These are phyloP conservation scores for Brachypterus glaber DNA, from an alignment of 2,888 invertebrate genomes.

Conservation along the genomic window DNA sequence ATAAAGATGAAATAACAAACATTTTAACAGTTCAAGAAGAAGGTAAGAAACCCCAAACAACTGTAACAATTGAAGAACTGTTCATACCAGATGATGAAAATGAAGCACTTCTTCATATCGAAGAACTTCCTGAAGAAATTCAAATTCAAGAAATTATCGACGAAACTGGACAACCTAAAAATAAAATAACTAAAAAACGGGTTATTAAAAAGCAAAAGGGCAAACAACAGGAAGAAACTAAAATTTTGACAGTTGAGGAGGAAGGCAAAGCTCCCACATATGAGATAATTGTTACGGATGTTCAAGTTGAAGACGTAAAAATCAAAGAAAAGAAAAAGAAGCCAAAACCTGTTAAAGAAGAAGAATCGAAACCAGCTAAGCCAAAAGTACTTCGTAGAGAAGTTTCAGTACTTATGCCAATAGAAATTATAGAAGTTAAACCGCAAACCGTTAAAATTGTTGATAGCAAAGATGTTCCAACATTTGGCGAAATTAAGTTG, in stretches of 20 bases:
- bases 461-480: constrained; percentile 43
- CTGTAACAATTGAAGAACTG: constrained; percentile 20
- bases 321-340: constrained; percentile 15
- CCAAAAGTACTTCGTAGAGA: constrained; percentile 22
- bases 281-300: constrained; percentile 35
- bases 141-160: constrained; percentile 18
- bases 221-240: constrained; percentile 36
- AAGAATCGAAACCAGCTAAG: constrained; percentile 26
- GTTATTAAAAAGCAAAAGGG: constrained; percentile 36
- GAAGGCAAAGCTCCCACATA: constrained; percentile 37
- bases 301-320: constrained; percentile 27
- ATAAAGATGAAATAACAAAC: constrained; percentile 30
- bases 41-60: constrained; percentile 23
- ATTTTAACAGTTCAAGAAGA: constrained; percentile 26
- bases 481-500: constrained; percentile 54
- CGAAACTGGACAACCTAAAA: constrained; percentile 16
- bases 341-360: constrained; percentile 17
- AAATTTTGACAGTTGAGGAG: constrained; percentile 37
- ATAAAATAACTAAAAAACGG: constrained; percentile 22
- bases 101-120: constrained; percentile 14
- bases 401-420: constrained; percentile 28
- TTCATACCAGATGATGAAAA: constrained; percentile 27
- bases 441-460: constrained; percentile 52
- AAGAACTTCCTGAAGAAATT: constrained; percentile 32
- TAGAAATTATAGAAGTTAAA: constrained; percentile 48